Evolutionary conservation across 2,797 vertebrate genomes (phyloP), one percentile per base, ranked within the genome.

Genomic region (Calcarius lapponicus): DNA sequence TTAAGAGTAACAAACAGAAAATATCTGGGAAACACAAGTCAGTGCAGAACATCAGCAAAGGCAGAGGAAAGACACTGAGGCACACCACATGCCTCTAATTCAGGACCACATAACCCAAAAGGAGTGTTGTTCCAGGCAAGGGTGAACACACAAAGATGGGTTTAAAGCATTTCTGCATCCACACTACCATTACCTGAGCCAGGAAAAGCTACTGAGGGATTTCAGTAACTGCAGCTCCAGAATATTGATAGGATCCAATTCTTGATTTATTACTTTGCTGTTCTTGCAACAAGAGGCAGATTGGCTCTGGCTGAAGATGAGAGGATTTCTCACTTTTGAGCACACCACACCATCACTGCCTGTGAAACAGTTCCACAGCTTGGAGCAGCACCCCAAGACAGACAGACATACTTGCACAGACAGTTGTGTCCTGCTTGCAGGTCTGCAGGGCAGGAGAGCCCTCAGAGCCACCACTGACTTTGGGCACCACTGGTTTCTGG

Each of bases 61-160:
- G 36, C 20, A 50, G 29, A 82, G 14, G 20, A 19, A 56, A 45
- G 54, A n/a, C 19, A 17, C 0, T 20, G 36, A 91, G 40, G 67
- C 13, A 32, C 26, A 26, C 6, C n/a, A 57, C 1, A 0, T 6
- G 3, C 40, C 32, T 80, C 32, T 14, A 25, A 57, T n/a, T 50
- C 34, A 76, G 22, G 34, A 26, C 80, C n/a, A 16, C 1, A 12
- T 53, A 72, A 34, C 18, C n/a, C n/a, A 14, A 14, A 51, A 67
- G 28, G 11, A 69, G 64, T 43, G 29, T 12, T 83, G 42, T 84
- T 69, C 83, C 58, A 78, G 50, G 29, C 32, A 85, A 66, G 42
- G 31, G 32, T 56, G 58, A 79, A 66, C 16, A 4, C 0, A 7
- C 17, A 54, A 43, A 83, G 9, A 28, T 32, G 13, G 16, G 25